Percentiles rank a stretch among this genome's conserved stretches.
Conservation (phyloP, 2,888 invertebrate species). For the Ctena decussata region DNA sequence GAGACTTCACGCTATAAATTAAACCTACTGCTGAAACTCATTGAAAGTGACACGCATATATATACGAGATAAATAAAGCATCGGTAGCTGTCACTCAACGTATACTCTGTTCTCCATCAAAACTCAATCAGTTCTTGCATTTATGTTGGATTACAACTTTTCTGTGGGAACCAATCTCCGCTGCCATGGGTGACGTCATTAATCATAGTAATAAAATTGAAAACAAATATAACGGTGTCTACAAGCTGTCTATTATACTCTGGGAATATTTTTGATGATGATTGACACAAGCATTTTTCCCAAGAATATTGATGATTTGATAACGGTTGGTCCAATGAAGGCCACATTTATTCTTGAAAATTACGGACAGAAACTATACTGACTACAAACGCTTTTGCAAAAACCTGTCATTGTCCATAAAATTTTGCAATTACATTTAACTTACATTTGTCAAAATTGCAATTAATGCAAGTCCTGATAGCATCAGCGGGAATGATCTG, state of each 20-base stretch:
- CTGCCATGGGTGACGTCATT: slow-evolving; percentile 8
- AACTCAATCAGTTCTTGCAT: background rate
- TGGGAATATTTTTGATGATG: background rate
- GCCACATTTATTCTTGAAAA: too few relatives aligned
- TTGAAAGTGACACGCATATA: background rate
- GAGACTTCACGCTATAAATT: too few relatives aligned
- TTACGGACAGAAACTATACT: too few relatives aligned
- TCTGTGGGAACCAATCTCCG: background rate
- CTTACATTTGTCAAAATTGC: too few relatives aligned
- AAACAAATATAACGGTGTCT: background rate
- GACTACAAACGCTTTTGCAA: too few relatives aligned
- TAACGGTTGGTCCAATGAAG: too few relatives aligned
- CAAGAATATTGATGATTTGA: too few relatives aligned
- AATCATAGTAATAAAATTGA: slow-evolving; percentile 5
- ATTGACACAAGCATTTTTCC: background rate
- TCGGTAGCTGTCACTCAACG: background rate
- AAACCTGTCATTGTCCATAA: too few relatives aligned
- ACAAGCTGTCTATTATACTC: background rate
- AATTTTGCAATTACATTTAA: too few relatives aligned
- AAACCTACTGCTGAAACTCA: too few relatives aligned
- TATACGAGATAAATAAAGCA: background rate
- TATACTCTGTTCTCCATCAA: slow-evolving; percentile 1
- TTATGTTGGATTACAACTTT: background rate
- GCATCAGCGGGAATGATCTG: too few relatives aligned
- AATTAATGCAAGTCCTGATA: too few relatives aligned